Evolutionary conservation across 2,888 invertebrate genomes (phyloP).

Genomic region (Lasioglossum leucozonium): DNA sequence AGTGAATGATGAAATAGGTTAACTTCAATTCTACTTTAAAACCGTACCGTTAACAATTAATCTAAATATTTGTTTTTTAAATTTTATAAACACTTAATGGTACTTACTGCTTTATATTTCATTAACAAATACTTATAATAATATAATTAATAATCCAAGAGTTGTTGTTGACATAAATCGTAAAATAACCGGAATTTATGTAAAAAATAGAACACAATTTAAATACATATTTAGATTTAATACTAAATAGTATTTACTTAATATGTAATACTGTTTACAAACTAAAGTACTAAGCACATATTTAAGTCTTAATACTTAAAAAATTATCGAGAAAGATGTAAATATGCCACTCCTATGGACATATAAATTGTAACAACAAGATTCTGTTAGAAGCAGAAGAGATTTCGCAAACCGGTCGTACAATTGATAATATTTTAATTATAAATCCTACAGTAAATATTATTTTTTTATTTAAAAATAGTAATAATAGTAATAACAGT

Average conservation of each 20-base stretch:
- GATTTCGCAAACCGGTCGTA: not conserved
- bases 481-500: not conserved
- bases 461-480: not conserved
- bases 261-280: not conserved
- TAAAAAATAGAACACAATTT: not conserved
- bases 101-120: conserved; percentile 23
- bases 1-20: conserved; percentile 3
- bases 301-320: not conserved
- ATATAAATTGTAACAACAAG: not conserved
- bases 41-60: not conserved
- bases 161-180: not conserved
- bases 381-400: not conserved
- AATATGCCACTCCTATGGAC: not conserved
- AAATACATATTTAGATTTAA: not conserved
- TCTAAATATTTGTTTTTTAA: not conserved
- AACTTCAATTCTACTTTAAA: not conserved
- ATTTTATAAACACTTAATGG: not conserved
- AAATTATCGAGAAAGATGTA: not conserved
- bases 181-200: not conserved
- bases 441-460: not conserved
- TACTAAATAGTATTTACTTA: not conserved
- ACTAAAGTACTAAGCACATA: not conserved
- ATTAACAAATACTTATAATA: not conserved
- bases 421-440: not conserved
- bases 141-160: conserved; percentile 3